These are phyloP conservation scores for Dryobotodes eremita DNA, from an alignment of 2,888 invertebrate genomes.

Conservation along the genomic window DNA sequence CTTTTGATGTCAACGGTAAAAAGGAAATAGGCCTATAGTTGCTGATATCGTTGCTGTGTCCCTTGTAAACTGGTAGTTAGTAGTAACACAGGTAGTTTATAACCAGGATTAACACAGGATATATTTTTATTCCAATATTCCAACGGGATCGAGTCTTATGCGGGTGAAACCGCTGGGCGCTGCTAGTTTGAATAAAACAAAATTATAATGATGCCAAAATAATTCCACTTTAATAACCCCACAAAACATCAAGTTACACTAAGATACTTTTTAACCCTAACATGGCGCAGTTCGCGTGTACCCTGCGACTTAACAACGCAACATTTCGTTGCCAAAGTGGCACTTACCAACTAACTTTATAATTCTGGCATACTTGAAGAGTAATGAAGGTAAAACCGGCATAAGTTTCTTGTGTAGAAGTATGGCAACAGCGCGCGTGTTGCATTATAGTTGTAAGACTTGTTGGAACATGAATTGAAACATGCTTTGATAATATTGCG, in stretches of 20 bases:
- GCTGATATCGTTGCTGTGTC: no score
- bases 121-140: no score
- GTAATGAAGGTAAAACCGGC: slow-evolving; percentile 64
- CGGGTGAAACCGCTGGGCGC: no score
- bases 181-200: no score
- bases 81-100: no score
- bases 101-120: no score
- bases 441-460: slow-evolving; percentile 26
- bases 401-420: slow-evolving; percentile 48
- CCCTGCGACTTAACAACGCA: slow-evolving; percentile 57
- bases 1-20: no score
- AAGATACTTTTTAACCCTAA: slow-evolving; percentile 37
- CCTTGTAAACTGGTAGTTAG: no score
- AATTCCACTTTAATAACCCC: slow-evolving; percentile 11
- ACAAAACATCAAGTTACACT: slow-evolving; percentile 13
- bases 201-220: not conserved
- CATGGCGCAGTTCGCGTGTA: slow-evolving; percentile 51
- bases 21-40: no score
- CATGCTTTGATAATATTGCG: slow-evolving; percentile 22
- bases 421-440: slow-evolving; percentile 22
- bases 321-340: slow-evolving; percentile 63
- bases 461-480: slow-evolving; percentile 47
- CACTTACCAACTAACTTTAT: slow-evolving; percentile 68
- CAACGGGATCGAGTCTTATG: no score
- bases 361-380: slow-evolving; percentile 64